These are phyloP conservation scores for Ianthella basta DNA, from an alignment of 37 sponge, comb jelly and placozoan species.

Conservation along the genomic window DNA sequence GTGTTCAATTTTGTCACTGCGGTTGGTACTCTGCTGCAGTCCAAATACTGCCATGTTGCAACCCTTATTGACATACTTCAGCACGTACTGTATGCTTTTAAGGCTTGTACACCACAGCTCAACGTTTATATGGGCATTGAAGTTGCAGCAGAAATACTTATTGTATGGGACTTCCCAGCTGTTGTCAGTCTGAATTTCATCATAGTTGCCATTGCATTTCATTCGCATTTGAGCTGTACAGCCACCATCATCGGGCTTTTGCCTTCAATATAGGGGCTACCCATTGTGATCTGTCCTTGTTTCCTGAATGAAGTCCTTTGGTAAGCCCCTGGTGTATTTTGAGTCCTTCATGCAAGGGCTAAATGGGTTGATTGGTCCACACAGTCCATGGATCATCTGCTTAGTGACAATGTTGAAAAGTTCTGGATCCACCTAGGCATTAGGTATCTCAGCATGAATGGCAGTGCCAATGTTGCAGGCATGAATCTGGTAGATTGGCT, in stretches of 20 bases:
- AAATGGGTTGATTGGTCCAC: conserved; percentile 14
- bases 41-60: neutral
- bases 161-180: conserved; percentile 60
- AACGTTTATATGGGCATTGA: conserved; percentile 46
- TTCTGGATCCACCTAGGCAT: conserved; percentile 23
- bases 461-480: conserved; percentile 6
- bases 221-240: conserved; percentile 16
- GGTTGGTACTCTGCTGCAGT: neutral
- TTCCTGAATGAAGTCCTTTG: conserved; percentile 44
- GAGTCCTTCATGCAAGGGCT: conserved; percentile 64
- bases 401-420: neutral
- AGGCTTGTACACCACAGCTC: conserved; percentile 41
- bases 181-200: conserved; percentile 45
- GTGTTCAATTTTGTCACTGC: neutral
- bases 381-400: conserved; percentile 33
- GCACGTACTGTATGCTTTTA: conserved; percentile 50
- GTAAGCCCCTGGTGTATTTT: conserved; percentile 47
- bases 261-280: conserved; percentile 37
- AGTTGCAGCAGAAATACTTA: conserved; percentile 24
- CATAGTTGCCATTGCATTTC: neutral
- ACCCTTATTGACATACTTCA: conserved; percentile 64
- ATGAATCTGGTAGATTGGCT: too few relatives aligned
- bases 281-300: conserved; percentile 40
- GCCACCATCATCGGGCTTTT: conserved; percentile 50
- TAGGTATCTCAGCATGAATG: conserved; percentile 26